Evolutionary conservation across 2,888 invertebrate species (phyloP).

Genomic region (Rhorus exstirpatorius): DNA sequence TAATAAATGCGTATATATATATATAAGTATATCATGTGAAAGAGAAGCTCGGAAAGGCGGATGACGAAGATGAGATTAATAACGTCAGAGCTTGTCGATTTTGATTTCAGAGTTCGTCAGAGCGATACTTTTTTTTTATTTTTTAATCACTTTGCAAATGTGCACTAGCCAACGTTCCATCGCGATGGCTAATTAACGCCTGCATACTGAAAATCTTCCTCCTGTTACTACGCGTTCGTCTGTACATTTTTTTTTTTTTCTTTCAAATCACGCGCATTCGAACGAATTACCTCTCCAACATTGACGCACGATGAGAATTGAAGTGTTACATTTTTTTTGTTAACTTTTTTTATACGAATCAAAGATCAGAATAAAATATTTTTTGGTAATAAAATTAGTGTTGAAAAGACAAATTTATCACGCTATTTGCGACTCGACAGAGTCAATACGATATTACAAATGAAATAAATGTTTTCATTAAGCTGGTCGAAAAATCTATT

Average conservation of each 20-base stretch:
- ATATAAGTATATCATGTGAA: background rate
- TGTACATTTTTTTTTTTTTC: slow-evolving; percentile 17
- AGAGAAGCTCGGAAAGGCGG: background rate
- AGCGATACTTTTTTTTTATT: slow-evolving; percentile 10
- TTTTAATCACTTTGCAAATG: background rate
- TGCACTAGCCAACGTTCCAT: background rate
- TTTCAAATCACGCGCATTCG: slow-evolving; percentile 21
- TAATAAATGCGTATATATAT: background rate
- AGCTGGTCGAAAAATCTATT: no score
- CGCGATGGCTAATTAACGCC: slow-evolving; percentile 29
- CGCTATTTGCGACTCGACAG: no score
- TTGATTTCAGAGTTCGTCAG: background rate
- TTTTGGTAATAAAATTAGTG: no score
- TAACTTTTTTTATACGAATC: no score
- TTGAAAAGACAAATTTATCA: no score
- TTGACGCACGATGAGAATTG: no score
- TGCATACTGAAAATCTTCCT: slow-evolving; percentile 18
- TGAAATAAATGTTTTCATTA: no score
- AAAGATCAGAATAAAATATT: no score
- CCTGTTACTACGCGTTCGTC: slow-evolving; percentile 5
- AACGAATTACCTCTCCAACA: slow-evolving; percentile 19
- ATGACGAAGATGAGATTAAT: background rate
- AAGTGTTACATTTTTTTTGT: no score
- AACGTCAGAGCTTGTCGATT: background rate
- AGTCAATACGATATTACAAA: no score